Base-by-base conservation (phyloP, 2,888 invertebrate genomes). In the Drosophila siamana region DNA sequence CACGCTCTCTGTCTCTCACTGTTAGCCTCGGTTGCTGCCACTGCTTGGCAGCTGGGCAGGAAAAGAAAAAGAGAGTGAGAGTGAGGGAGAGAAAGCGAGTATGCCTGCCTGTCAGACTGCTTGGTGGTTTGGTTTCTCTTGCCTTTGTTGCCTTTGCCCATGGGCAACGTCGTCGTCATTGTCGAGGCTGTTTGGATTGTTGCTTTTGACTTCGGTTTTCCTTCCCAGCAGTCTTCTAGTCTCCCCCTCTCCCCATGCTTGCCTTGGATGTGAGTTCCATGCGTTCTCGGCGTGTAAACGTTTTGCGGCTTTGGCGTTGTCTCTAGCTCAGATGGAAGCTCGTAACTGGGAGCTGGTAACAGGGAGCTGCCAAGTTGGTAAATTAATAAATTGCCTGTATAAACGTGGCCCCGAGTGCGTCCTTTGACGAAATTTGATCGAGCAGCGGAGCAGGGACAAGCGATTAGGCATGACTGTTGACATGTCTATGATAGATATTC, bases 371-470 rank as follows among this genome's bases (percentile, higher is more conserved):
- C 54, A 82, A 87, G 30, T 82, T 81, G 76, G 59, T 74, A 83
- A 83, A 88, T 83, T 83, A 86, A 83, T 88, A 83, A 83, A 88
- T 88, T 88, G 86, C 78, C 86, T 79, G 73, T 67, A 87, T 82
- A 82, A 88, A 82, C 69, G 86, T 67, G 67, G 51, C 48, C 63
- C 59, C 62, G 55, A 64, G 75, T 78, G 75, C 54, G 71, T 86
- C 63, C 71, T 78, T 69, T 81, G 66, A 85, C 64, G 80, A 82
- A 72, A 83, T 82, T 82, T 82, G 86, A 87, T 69, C 62, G 77
- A 76, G 80, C 56, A 44, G 55, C 62, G 67, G 19, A 19, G 60
- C 56, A 50, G 60, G 44, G 55, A 73, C 62, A 67, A 68, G 48
- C 74, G 74, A 69, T 74, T 74, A 74, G 54, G 56, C 69, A 30